These are phyloP conservation scores for Mesoclemmys tuberculata DNA, from an alignment of 2,113 vertebrate species.

Conservation along the genomic window DNA sequence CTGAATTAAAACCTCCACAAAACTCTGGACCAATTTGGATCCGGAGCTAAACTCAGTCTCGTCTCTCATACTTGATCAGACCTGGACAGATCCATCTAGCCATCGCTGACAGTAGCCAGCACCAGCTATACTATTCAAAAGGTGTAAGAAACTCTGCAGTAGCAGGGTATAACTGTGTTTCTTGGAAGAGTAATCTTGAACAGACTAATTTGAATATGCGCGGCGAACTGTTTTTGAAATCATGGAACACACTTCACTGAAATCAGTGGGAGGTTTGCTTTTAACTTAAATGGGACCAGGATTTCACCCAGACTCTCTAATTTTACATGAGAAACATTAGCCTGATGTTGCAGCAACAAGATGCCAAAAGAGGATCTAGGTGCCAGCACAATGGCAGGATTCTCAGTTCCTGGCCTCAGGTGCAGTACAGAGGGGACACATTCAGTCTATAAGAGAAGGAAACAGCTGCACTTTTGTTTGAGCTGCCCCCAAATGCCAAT, in stretches of 20 bases:
- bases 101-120: neutral
- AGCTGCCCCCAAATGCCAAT: neutral
- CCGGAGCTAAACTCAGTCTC: neutral
- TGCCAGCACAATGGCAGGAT: neutral
- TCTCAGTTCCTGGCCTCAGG: neutral
- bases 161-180: neutral
- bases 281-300: neutral
- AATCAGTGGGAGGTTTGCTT: accelerated
- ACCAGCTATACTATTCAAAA: too few species aligned
- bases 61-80: neutral
- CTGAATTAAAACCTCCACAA: neutral
- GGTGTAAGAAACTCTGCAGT: neutral
- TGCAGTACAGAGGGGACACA: neutral
- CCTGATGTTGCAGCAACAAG: neutral
- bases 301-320: neutral
- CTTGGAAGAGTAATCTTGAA: neutral
- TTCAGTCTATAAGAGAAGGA: neutral
- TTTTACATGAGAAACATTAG: neutral
- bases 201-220: neutral
- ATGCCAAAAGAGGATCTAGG: neutral
- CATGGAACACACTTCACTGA: neutral
- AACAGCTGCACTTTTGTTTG: neutral
- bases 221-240: neutral
- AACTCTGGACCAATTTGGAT: neutral
- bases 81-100: neutral